These are phyloP conservation scores for Oxyruncus cristatus DNA, from an alignment of 2,113 vertebrate species.

Conservation along the genomic window DNA sequence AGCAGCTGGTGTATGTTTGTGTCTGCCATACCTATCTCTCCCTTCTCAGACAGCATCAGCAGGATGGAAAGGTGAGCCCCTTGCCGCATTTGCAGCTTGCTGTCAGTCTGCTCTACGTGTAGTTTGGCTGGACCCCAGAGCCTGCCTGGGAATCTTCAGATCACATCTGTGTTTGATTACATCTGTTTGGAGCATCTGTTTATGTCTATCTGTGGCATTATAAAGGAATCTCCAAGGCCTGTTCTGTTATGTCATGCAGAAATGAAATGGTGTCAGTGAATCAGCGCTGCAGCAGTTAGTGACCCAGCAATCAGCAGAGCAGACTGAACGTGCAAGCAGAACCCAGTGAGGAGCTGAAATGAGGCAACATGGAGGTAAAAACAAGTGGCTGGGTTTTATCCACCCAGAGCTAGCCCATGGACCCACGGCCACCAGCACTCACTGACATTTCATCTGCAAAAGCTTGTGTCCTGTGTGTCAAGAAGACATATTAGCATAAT, in stretches of 20 bases:
- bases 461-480: accelerated
- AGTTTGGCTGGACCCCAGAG: constrained; percentile 2
- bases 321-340: accelerated
- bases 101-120: accelerated
- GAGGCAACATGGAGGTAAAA: accelerated
- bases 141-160: background rate
- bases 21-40: background rate
- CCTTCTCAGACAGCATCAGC: background rate
- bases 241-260: background rate
- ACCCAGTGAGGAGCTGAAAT: accelerated
- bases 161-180: constrained; percentile 46
- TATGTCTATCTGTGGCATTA: constrained; percentile 33
- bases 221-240: background rate
- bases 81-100: background rate
- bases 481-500: background rate
- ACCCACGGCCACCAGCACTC: background rate
- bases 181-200: constrained; percentile 31
- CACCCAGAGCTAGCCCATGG: accelerated
- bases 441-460: background rate
- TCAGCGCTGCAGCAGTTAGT: accelerated
- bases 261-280: background rate
- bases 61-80: background rate
- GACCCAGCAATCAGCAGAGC: accelerated
- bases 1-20: accelerated
- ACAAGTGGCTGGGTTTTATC: background rate